These are phyloP conservation scores for Anticlea derivata DNA, from an alignment of 2,888 invertebrate species.

Conservation along the genomic window DNA sequence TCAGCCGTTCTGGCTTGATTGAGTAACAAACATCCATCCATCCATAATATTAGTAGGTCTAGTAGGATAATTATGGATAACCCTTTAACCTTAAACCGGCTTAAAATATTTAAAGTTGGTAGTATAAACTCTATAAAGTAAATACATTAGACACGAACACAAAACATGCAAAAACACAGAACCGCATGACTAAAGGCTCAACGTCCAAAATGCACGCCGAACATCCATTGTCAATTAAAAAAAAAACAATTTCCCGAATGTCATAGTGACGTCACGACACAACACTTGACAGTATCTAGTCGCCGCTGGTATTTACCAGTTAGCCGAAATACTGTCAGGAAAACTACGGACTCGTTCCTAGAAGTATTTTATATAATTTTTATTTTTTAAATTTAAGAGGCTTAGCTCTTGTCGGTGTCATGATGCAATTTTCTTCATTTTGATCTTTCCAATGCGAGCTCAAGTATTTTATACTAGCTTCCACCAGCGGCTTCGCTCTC, in stretches of 20 bases:
- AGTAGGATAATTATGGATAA: too few species aligned
- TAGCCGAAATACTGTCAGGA: slow-evolving; percentile 46
- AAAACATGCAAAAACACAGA: not conserved
- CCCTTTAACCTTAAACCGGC: too few species aligned
- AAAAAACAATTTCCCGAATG: slow-evolving; percentile 48
- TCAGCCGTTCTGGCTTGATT: too few species aligned
- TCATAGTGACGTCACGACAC: slow-evolving; percentile 43
- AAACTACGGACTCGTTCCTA: slow-evolving; percentile 34
- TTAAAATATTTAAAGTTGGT: too few species aligned
- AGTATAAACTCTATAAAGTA: too few species aligned
- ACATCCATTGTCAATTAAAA: slow-evolving; percentile 39
- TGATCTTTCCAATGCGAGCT: too few species aligned
- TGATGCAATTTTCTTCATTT: too few species aligned
- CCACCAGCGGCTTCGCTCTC: too few species aligned
- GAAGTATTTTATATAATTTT: not conserved
- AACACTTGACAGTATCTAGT: slow-evolving; percentile 47
- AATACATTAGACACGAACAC: slow-evolving; percentile 1
- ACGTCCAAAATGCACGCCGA: slow-evolving; percentile 19
- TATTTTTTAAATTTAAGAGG: not conserved
- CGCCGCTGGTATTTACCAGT: slow-evolving; percentile 44
- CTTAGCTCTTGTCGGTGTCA: too few species aligned
- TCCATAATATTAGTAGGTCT: too few species aligned
- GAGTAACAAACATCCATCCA: too few species aligned
- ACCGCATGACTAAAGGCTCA: slow-evolving; percentile 18
- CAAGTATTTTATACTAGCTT: too few species aligned